These are phyloP conservation scores for Criorhina ranunculi DNA, from an alignment of 2,888 invertebrate genomes.

Conservation along the genomic window DNA sequence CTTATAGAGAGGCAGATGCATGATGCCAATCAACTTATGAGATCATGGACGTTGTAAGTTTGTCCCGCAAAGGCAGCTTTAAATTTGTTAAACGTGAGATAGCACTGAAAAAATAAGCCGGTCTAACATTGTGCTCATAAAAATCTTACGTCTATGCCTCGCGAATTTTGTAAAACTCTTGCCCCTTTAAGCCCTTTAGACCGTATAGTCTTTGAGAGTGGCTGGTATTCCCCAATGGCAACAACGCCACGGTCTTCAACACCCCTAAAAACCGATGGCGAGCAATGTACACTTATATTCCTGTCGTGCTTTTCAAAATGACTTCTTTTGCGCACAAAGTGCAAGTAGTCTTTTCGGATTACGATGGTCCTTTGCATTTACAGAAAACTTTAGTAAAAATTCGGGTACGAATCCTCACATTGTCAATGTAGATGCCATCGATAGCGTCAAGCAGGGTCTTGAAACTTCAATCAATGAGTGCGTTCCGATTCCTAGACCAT, in stretches of 20 bases:
- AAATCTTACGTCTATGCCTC: slow-evolving; percentile 85
- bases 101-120: too few relatives aligned
- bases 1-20: too few relatives aligned
- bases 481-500: too few relatives aligned
- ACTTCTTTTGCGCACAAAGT: slow-evolving; percentile 99
- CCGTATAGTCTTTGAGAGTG: slow-evolving; percentile 98
- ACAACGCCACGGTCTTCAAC: slow-evolving; percentile 98
- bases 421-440: slow-evolving; percentile 99
- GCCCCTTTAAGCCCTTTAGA: slow-evolving; percentile 98
- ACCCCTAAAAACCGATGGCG: slow-evolving; percentile 99
- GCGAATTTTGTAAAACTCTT: slow-evolving; percentile 99
- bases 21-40: too few relatives aligned
- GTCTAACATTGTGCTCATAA: too few relatives aligned
- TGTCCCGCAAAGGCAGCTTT: too few relatives aligned
- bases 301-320: slow-evolving; percentile 99
- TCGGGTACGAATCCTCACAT: slow-evolving; percentile 98
- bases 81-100: too few relatives aligned
- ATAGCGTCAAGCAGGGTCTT: slow-evolving; percentile 98
- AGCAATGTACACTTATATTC: slow-evolving; percentile 99
- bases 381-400: slow-evolving; percentile 98
- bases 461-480: slow-evolving; percentile 97
- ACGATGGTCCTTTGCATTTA: slow-evolving; percentile 99
- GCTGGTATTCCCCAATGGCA: slow-evolving; percentile 99
- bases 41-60: too few relatives aligned
- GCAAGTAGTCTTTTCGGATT: slow-evolving; percentile 98